phyloP scores from a whole-genome alignment of 2,888 invertebrate species.

The Drosophila prostipennis region DNA sequence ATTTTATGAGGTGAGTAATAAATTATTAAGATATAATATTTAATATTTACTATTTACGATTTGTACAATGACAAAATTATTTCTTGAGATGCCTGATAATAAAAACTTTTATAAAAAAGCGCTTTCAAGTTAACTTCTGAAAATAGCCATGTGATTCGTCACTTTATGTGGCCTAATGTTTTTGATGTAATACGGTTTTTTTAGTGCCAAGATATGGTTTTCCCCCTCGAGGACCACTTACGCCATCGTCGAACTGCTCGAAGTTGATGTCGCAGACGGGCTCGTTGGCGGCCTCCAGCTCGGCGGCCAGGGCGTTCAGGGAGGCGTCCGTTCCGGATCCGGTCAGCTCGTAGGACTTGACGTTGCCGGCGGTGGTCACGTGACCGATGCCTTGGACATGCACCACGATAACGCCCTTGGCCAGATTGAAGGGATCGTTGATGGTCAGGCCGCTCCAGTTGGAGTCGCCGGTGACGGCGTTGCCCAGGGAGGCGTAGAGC shows the following conservation, averaged over 20 bases:
- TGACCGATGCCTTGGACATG: constrained; percentile 88
- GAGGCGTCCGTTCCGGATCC: constrained; percentile 76
- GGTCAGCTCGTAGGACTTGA: constrained; percentile 73
- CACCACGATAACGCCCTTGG: constrained; percentile 89
- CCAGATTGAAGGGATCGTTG: constrained; percentile 89
- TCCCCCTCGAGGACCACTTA: constrained; percentile 83
- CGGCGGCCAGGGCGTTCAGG: constrained; percentile 86
- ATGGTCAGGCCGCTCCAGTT: constrained; percentile 90
- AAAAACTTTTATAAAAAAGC: too few species aligned
- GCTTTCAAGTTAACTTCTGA: too few species aligned
- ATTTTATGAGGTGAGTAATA: too few species aligned
- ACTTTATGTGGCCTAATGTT: background rate
- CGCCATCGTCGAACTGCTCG: constrained; percentile 87
- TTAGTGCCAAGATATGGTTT: too few species aligned
- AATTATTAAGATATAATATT: too few species aligned
- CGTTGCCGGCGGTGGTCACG: constrained; percentile 70
- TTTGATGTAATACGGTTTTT: too few species aligned
- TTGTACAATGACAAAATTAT: background rate
- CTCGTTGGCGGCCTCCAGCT: constrained; percentile 87
- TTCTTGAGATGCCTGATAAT: background rate
- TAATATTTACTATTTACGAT: too few species aligned
- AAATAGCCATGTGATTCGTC: background rate
- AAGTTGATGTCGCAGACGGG: constrained; percentile 88
- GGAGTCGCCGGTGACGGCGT: constrained; percentile 89
- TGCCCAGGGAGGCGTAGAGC: constrained; percentile 89